Conservation (phyloP, 2,888 invertebrate species). For the Drosophila kuntzei region DNA sequence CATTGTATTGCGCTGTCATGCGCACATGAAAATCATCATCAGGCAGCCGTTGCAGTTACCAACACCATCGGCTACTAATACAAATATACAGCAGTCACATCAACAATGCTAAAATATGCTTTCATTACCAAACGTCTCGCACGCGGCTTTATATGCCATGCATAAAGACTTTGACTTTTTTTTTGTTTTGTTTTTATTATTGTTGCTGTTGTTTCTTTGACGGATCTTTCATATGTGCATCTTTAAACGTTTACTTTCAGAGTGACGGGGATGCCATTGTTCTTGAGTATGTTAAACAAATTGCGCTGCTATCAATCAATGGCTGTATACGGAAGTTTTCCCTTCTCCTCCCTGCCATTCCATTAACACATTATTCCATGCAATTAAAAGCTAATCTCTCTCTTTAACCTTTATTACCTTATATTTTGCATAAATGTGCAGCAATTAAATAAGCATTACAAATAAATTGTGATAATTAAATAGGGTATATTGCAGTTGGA, state of each 20-base stretch:
- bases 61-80: constrained; percentile 17
- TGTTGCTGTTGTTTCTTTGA: constrained; percentile 16
- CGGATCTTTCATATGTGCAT: constrained; percentile 25
- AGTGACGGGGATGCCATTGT: constrained; percentile 28
- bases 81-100: constrained; percentile 36
- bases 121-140: constrained; percentile 74
- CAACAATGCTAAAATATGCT: constrained; percentile 77
- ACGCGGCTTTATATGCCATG: constrained; percentile 54
- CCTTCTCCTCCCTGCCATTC: constrained; percentile 12
- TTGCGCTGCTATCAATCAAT: constrained; percentile 56
- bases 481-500: constrained; percentile 15
- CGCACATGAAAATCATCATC: constrained; percentile 74
- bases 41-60: constrained; percentile 18
- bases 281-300: constrained; percentile 45
- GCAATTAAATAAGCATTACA: constrained; percentile 27
- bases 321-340: constrained; percentile 55
- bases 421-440: constrained; percentile 14
- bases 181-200: constrained; percentile 15
- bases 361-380: constrained; percentile 24
- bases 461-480: constrained; percentile 11
- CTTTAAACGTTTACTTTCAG: constrained; percentile 25
- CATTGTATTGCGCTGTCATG: constrained; percentile 79
- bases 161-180: constrained; percentile 49
- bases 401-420: constrained; percentile 14
- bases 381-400: constrained; percentile 38